Evolutionary conservation across 2,888 invertebrate genomes (phyloP).

Genomic region (Tipula vernalis): DNA sequence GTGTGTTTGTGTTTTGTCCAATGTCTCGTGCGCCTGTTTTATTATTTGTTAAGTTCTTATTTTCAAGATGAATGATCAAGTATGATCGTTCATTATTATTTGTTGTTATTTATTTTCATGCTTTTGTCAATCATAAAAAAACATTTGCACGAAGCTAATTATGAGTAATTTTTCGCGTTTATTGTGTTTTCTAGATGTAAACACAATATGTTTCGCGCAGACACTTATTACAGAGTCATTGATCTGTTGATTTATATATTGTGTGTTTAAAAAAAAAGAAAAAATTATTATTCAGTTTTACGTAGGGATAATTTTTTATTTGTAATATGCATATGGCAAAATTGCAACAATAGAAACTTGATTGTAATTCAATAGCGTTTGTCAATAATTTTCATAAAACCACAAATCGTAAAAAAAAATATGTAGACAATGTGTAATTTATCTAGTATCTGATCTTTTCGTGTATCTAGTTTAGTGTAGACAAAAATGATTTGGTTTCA

Average conservation of each 20-base stretch:
- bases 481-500: background rate
- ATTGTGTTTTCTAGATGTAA: background rate
- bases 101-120: background rate
- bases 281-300: background rate
- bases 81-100: background rate
- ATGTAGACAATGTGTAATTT: background rate
- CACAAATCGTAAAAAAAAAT: background rate
- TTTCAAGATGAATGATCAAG: background rate
- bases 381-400: background rate
- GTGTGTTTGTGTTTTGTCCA: background rate
- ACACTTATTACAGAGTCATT: background rate
- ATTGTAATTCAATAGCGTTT: background rate
- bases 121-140: background rate
- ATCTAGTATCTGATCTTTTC: background rate
- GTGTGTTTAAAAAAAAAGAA: background rate
- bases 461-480: background rate
- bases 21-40: background rate
- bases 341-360: background rate
- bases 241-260: background rate
- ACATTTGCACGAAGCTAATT: background rate
- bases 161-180: background rate
- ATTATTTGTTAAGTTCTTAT: background rate
- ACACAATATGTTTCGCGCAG: background rate
- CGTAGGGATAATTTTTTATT: background rate
- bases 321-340: background rate